These are phyloP conservation scores for Rhyacophila evoluta DNA, from an alignment of 2,888 invertebrate species.

Conservation along the genomic window DNA sequence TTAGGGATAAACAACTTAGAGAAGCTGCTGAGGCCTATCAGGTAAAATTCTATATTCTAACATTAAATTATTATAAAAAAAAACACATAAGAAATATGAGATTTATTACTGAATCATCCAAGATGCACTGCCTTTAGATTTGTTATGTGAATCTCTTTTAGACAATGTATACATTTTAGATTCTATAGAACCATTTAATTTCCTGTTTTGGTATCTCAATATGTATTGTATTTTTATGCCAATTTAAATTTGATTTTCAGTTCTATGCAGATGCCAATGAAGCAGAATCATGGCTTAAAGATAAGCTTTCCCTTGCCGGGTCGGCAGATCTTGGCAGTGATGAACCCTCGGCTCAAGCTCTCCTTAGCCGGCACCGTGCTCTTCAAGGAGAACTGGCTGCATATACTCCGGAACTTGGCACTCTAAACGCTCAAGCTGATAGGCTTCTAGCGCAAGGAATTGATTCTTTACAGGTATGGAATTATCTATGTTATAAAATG, in stretches of 20 bases:
- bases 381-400: conserved; percentile 90
- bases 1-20: conserved; percentile 80
- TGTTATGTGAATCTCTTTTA: too few species aligned
- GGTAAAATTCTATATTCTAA: too few species aligned
- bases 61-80: too few species aligned
- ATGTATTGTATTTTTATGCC: not conserved
- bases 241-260: conserved; percentile 59
- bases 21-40: conserved; percentile 95
- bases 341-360: conserved; percentile 90
- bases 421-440: conserved; percentile 84
- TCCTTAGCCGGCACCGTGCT: conserved; percentile 87
- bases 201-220: too few species aligned
- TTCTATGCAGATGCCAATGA: conserved; percentile 98
- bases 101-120: too few species aligned
- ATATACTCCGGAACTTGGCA: conserved; percentile 86
- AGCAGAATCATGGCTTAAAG: conserved; percentile 97
- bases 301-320: conserved; percentile 91
- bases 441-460: conserved; percentile 82
- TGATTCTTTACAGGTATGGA: conserved; percentile 57
- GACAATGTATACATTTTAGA: too few species aligned
- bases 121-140: too few species aligned
- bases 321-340: conserved; percentile 93
- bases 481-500: too few species aligned
- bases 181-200: too few species aligned
- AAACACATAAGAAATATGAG: too few species aligned